Conservation (phyloP, 2,113 vertebrate genomes). For the Turdus rufiventris region DNA sequence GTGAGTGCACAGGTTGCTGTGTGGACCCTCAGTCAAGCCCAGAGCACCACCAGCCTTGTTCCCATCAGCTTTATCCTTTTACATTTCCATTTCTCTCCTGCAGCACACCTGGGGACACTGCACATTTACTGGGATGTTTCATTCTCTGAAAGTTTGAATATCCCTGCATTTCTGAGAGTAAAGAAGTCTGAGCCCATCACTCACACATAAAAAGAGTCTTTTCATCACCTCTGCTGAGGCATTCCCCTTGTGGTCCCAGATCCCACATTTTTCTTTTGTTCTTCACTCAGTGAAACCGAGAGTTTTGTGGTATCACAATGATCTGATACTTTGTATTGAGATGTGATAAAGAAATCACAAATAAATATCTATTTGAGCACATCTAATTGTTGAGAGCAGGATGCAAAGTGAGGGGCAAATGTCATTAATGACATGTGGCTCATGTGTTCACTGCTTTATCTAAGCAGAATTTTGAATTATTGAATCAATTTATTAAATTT, state of each 20-base stretch:
- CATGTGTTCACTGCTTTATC: neutral
- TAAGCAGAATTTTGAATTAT: neutral
- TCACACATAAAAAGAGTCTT: fast-evolving
- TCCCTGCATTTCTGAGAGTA: neutral
- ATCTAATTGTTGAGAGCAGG: neutral
- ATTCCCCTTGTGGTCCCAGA: neutral
- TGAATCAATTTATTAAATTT: neutral
- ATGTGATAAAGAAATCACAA: neutral
- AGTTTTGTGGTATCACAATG: neutral
- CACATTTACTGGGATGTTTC: neutral
- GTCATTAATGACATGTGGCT: neutral
- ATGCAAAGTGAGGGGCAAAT: neutral
- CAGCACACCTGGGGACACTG: neutral
- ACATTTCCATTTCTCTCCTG: neutral
- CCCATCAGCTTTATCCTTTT: neutral
- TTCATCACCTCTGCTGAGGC: neutral
- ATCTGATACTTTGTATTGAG: neutral
- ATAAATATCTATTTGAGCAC: neutral
- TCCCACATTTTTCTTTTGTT: neutral
- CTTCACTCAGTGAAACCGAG: neutral
- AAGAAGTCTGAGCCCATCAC: neutral
- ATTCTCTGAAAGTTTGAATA: neutral
- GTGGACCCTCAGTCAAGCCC: neutral
- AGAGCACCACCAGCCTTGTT: neutral
- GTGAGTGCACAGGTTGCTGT: neutral